Evolutionary conservation across 1,140 invertebrate species (phyloP).

Genomic region (Atopsyche davidsoni): DNA sequence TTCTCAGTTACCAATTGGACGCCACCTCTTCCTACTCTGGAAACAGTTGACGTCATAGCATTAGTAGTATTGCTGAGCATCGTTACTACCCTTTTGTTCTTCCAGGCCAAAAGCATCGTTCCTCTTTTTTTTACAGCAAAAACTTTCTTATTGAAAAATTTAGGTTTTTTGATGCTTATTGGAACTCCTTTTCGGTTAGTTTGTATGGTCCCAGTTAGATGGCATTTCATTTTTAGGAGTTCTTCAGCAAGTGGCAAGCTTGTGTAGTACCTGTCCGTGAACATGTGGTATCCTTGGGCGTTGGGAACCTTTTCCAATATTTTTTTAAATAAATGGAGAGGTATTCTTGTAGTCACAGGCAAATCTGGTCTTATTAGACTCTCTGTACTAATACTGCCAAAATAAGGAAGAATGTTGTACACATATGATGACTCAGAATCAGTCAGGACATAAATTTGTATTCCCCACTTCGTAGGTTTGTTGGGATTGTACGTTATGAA

Average conservation of each 20-base stretch:
- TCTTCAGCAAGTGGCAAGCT: conserved; percentile 24
- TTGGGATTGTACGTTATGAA: conserved; percentile 26
- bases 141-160: conserved; percentile 13
- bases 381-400: conserved; percentile 23
- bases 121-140: conserved; percentile 15
- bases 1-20: conserved; percentile 16
- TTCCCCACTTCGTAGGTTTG: conserved; percentile 28
- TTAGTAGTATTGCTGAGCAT: conserved; percentile 19
- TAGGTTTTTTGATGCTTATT: conserved; percentile 14
- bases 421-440: conserved; percentile 27
- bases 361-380: conserved; percentile 23
- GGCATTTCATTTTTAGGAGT: conserved; percentile 26
- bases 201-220: conserved; percentile 21
- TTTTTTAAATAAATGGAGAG: conserved; percentile 27
- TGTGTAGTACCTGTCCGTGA: conserved; percentile 26
- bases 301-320: conserved; percentile 17
- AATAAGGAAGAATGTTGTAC: conserved; percentile 25
- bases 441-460: conserved; percentile 25
- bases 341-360: conserved; percentile 25
- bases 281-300: conserved; percentile 25
- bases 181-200: conserved; percentile 26
- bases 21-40: conserved; percentile 16
- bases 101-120: conserved; percentile 25
- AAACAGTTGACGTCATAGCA: not conserved
- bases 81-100: conserved; percentile 26